A percentile compares a stretch with the other conserved stretches of the same genome.
These are phyloP conservation scores for Takifugu flavidus DNA, from an alignment of 2,113 vertebrate species.

Conservation along the genomic window DNA sequence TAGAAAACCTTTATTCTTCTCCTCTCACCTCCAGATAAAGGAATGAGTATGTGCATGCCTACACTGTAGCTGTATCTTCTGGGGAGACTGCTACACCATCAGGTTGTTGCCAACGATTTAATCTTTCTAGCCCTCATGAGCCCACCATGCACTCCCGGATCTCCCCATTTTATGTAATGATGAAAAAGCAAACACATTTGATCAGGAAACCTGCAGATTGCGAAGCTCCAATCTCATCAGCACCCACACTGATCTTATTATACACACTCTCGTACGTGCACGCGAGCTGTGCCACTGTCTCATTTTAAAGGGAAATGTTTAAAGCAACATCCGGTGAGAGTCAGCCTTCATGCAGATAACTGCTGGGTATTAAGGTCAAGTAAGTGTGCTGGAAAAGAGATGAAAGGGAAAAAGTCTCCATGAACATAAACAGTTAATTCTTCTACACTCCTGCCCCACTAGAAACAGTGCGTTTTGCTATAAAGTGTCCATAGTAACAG, in stretches of 20 bases:
- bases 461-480: not conserved
- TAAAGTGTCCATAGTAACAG: too few relatives aligned
- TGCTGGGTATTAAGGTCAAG: conserved; percentile 53
- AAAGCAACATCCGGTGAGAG: not conserved
- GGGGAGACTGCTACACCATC: conserved; percentile 27
- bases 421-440: not conserved
- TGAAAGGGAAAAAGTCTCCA: too few relatives aligned
- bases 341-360: conserved; percentile 10
- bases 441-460: not conserved
- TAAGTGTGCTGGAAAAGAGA: not conserved
- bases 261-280: not conserved
- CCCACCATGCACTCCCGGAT: conserved; percentile 9
- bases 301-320: conserved; percentile 1
- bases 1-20: not conserved
- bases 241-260: conserved; percentile 18
- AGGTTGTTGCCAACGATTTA: conserved; percentile 26
- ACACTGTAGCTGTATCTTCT: conserved; percentile 33
- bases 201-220: conserved; percentile 8
- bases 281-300: not conserved
- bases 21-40: not conserved
- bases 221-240: conserved; percentile 37
- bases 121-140: conserved; percentile 30
- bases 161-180: not conserved
- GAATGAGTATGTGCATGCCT: not conserved
- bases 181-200: not conserved